Evolutionary conservation across 2,888 invertebrate species (phyloP).

Genomic region (Antheraea assamensis): DNA sequence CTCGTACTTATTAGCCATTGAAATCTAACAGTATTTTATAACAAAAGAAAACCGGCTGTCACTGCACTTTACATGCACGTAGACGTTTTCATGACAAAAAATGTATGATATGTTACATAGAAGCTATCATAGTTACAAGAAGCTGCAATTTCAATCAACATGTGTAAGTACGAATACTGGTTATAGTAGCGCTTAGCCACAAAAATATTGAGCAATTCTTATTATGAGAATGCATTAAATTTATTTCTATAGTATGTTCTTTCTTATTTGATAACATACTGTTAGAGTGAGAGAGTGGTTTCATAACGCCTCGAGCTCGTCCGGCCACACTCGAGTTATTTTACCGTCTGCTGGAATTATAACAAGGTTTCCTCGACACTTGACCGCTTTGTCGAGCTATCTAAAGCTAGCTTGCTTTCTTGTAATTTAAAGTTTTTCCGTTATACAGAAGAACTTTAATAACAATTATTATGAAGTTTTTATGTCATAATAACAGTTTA

Average conservation of each 20-base stretch:
- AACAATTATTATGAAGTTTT: neutral
- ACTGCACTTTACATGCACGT: too few relatives aligned
- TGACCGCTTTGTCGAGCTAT: constrained; percentile 45
- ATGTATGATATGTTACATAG: too few relatives aligned
- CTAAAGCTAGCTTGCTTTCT: constrained; percentile 17
- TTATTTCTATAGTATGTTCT: neutral
- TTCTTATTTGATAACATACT: constrained; percentile 17
- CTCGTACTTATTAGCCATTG: too few relatives aligned
- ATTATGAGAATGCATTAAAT: neutral
- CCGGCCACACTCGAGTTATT: constrained; percentile 40
- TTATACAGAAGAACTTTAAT: neutral
- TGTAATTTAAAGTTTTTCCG: constrained; percentile 8
- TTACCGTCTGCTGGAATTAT: constrained; percentile 46
- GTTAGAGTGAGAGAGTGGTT: constrained; percentile 12
- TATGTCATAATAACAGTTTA: neutral
- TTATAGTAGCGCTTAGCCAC: neutral
- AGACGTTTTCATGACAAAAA: too few relatives aligned
- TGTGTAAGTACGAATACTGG: neutral
- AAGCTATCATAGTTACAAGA: too few relatives aligned
- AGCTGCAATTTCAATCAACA: too few relatives aligned
- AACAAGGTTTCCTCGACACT: constrained; percentile 47
- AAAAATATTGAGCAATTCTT: neutral
- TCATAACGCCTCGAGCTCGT: constrained; percentile 22
- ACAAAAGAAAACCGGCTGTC: too few relatives aligned
- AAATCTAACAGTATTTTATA: too few relatives aligned